phyloP scores from a whole-genome alignment of 1,140 invertebrate species.

The Andricus grossulariae region DNA sequence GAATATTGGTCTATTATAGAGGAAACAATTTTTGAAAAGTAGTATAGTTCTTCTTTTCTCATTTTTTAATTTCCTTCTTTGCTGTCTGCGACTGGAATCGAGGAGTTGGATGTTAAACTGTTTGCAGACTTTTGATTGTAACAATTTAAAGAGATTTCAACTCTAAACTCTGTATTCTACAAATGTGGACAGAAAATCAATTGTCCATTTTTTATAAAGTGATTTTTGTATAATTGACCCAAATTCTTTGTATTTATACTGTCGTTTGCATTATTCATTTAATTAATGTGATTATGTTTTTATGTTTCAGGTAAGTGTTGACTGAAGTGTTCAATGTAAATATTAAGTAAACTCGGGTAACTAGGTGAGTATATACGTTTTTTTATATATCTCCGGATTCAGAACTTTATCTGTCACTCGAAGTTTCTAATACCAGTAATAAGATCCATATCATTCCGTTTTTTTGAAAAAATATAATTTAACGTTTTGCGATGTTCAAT shows the following conservation, averaged over 20 bases:
- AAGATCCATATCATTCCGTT: too few species aligned
- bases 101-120: not conserved
- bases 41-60: not conserved
- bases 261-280: not conserved
- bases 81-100: not conserved
- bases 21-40: not conserved
- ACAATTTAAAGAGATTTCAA: conserved; percentile 13
- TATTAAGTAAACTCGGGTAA: not conserved
- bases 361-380: not conserved
- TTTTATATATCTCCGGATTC: not conserved
- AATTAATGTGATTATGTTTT: not conserved
- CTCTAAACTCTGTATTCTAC: not conserved
- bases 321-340: not conserved
- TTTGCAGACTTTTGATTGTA: conserved; percentile 19
- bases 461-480: too few species aligned
- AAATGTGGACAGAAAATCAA: not conserved
- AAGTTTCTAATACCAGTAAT: too few species aligned
- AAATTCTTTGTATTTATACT: not conserved
- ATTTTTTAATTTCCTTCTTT: conserved; percentile 19
- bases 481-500: too few species aligned
- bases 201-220: too few species aligned
- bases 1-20: not conserved
- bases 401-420: too few species aligned
- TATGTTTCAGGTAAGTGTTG: conserved; percentile 22
- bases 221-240: not conserved